phyloP scores from a whole-genome alignment of 2,113 vertebrate species.

The Psammodynastes pulverulentus region DNA sequence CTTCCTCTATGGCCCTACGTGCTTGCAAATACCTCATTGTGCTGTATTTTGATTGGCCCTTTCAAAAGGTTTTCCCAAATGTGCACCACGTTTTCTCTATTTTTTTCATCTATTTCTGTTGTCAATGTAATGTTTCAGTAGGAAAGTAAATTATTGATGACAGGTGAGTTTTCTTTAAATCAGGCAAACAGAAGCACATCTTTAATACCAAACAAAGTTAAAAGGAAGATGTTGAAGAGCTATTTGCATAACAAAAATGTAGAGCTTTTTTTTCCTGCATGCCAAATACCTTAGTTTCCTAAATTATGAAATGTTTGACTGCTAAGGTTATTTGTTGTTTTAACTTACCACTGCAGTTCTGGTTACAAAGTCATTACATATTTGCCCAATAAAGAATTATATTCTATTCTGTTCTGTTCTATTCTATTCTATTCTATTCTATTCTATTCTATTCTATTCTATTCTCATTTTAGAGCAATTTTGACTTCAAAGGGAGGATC shows the following conservation, averaged over 20 bases:
- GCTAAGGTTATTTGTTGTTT: neutral
- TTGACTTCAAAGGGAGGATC: neutral
- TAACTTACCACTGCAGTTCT: neutral
- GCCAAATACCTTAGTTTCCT: neutral
- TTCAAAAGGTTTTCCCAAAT: conserved; percentile 14
- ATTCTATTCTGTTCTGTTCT: no score
- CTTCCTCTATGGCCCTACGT: neutral
- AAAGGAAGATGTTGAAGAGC: neutral
- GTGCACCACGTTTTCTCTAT: neutral
- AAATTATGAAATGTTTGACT: conserved; percentile 6
- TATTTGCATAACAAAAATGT: conserved; percentile 22
- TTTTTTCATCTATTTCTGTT: neutral
- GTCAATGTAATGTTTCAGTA: neutral
- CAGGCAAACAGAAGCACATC: neutral
- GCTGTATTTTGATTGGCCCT: neutral
- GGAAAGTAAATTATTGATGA: neutral
- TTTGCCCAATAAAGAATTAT: no score
- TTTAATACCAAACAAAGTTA: rapidly evolving
- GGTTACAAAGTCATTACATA: neutral
- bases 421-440: no score
- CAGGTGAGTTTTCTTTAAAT: conserved; percentile 10
- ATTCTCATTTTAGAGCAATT: neutral
- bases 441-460: no score
- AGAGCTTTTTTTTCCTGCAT: neutral
- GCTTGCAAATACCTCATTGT: neutral